Conservation (phyloP, 30 jellyfish, hydroid and myxozoan genomes). For the Calvadosia cruxmelitensis region DNA sequence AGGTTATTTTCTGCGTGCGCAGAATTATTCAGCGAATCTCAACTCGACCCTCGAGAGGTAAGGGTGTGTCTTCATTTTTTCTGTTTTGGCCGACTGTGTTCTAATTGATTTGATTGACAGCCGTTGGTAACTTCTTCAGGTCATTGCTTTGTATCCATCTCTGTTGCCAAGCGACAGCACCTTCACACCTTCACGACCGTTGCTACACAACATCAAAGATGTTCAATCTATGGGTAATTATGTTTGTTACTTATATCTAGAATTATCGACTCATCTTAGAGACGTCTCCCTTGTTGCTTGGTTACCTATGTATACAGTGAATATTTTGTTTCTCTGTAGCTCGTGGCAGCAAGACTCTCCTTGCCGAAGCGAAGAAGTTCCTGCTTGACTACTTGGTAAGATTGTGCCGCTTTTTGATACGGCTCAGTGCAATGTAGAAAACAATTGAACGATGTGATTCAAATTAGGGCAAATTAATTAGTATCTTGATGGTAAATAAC, state of each 20-base stretch:
- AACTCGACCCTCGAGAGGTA: constrained; percentile 61
- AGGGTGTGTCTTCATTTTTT: neutral
- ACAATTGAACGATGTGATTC: no score
- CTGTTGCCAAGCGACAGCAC: constrained; percentile 72
- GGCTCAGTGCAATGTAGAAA: neutral
- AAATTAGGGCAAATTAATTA: no score
- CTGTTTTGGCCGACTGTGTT: neutral
- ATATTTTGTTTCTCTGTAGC: constrained; percentile 5
- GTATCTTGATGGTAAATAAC: no score
- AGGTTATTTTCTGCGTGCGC: constrained; percentile 43
- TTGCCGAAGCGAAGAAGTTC: constrained; percentile 66
- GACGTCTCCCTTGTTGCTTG: neutral
- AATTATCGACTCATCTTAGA: neutral
- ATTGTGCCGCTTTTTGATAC: neutral
- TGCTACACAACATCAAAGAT: constrained; percentile 71
- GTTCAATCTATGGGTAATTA: constrained; percentile 28
- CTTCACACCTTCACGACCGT: constrained; percentile 74
- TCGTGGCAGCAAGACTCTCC: constrained; percentile 56
- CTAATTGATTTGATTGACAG: neutral
- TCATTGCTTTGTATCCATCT: constrained; percentile 52
- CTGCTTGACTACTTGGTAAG: constrained; percentile 59
- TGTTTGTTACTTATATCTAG: neutral
- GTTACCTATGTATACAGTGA: neutral
- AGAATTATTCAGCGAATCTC: constrained; percentile 56
- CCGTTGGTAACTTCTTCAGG: constrained; percentile 9